Evolutionary conservation across 2,797 vertebrate species (phyloP), one percentile per base, ranked within the genome.

Genomic region (Danionella dracula): DNA sequence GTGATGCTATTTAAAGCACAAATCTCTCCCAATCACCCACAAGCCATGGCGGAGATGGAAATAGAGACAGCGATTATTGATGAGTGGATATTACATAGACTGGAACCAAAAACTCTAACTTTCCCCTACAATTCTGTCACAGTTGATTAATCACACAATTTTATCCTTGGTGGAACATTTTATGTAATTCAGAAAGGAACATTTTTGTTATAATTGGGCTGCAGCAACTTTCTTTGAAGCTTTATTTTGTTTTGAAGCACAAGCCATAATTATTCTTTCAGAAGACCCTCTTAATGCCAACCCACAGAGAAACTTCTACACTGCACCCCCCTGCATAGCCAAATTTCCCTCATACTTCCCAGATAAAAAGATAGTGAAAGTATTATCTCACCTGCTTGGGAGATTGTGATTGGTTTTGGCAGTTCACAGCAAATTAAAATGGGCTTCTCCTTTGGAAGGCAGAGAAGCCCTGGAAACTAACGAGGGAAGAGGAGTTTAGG

Each of bases 351-450:
- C 38, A 66, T 76, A 63, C 76, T 76, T 66, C 23, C 37, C 64
- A 69, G 57, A 61, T 58, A 61, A 77, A 76, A 75, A 78, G 75
- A 82, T 74, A 75, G 74, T 81, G 71, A 83, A 77, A 78, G 82
- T 85, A 81, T 85, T 84, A 85, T 75, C 78, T 75, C 11, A 15
- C 74, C 63, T 77, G 73, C 69, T 72, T 76, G 70, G 38, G 45
- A 81, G 76, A 78, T 38, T 65, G 55, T 82, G 73, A 87, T 86
- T 85, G 76, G 79, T 77, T 76, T 71, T 82, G 83, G 73, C 81
- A 82, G 84, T 83, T 84, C 80, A 78, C 75, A 81, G 73, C 68
- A 75, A 80, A 75, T 84, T 80, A 76, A 82, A 81, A 79, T 80
- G 73, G 76, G 77, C 83, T 79, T 82, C 60, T 71, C 70, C 79